Conservation (phyloP, 2,113 vertebrate genomes). For the Neomonachus schauinslandi region DNA sequence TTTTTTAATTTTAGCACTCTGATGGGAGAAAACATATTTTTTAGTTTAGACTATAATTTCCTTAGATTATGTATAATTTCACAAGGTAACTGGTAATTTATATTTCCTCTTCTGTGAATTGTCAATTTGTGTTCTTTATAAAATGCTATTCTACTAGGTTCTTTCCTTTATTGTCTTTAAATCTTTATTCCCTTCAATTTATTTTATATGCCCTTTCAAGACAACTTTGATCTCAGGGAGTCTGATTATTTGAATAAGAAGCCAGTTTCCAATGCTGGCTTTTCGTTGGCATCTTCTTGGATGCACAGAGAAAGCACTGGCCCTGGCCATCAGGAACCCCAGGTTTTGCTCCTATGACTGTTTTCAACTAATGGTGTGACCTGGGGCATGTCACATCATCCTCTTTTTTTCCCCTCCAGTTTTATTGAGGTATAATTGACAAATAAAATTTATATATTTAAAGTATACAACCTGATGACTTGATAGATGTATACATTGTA, state of each 20-base stretch:
- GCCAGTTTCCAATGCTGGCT: neutral
- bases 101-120: slow-evolving; percentile 7
- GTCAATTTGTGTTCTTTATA: neutral
- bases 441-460: neutral
- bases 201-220: neutral
- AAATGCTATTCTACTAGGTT: neutral
- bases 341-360: neutral
- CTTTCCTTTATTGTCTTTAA: neutral
- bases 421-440: neutral
- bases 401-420: neutral
- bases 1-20: neutral
- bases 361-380: neutral
- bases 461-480: neutral
- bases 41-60: neutral
- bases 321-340: neutral
- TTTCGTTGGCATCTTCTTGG: neutral
- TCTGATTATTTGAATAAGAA: neutral
- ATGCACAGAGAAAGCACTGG: neutral
- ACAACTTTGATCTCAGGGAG: neutral
- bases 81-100: neutral
- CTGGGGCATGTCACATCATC: neutral
- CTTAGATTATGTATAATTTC: neutral
- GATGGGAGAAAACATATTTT: neutral
- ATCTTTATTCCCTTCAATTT: neutral
- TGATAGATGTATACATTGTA: neutral